A percentile compares a stretch with the other conserved stretches of the same genome.
Conservation (phyloP, 2,797 vertebrate species). For the Pagetopsis macropterus region DNA sequence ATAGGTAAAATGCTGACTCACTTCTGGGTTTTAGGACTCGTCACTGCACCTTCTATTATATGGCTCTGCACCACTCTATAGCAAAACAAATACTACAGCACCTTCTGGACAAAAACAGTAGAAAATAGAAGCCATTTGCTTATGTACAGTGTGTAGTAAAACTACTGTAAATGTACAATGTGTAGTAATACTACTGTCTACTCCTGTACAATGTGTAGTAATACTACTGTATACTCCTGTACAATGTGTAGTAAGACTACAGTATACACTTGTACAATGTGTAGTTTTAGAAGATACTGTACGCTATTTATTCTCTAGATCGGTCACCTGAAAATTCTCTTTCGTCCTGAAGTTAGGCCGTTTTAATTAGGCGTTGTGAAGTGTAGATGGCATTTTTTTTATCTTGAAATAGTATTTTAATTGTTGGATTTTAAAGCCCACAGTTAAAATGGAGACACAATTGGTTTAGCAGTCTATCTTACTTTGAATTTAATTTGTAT, state of each 20-base stretch:
- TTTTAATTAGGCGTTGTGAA: slow-evolving; percentile 24
- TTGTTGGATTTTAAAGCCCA: slow-evolving; percentile 41
- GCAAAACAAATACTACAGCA: slow-evolving; percentile 37
- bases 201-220: slow-evolving; percentile 20
- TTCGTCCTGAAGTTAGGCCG: not conserved
- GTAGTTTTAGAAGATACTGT: slow-evolving; percentile 18
- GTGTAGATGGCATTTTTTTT: slow-evolving; percentile 14
- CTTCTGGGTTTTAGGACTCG: no score
- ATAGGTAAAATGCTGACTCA: no score
- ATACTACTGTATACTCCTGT: not conserved
- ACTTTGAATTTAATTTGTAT: slow-evolving; percentile 25
- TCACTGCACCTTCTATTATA: no score
- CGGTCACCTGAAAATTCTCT: not conserved
- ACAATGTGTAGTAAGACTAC: slow-evolving; percentile 12
- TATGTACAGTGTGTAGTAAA: slow-evolving; percentile 27
- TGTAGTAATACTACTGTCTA: slow-evolving; percentile 9
- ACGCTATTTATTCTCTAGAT: slow-evolving; percentile 34
- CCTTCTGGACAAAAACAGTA: slow-evolving; percentile 38
- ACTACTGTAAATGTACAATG: slow-evolving; percentile 21
- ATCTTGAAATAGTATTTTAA: slow-evolving; percentile 32
- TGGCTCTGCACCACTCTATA: not conserved
- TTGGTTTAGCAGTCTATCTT: slow-evolving; percentile 19
- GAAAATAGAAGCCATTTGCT: slow-evolving; percentile 27
- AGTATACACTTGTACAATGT: not conserved
- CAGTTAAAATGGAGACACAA: not conserved